Evolutionary conservation across 2,888 invertebrate species (phyloP).

Genomic region (Cosmopolites sordidus): DNA sequence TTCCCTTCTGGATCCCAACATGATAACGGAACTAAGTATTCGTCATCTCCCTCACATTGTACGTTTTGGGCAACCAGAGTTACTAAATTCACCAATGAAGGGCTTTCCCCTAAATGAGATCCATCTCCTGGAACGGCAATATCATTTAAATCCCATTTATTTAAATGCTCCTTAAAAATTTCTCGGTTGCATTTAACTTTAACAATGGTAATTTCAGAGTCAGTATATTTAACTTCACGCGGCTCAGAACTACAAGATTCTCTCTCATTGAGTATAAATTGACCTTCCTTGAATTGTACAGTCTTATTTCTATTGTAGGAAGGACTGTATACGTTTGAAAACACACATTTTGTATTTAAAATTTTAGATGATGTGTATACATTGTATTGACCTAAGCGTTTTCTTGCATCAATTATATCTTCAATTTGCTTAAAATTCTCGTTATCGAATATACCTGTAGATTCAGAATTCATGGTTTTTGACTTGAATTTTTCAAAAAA

Average conservation of each 20-base stretch:
- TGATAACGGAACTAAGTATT: conserved; percentile 54
- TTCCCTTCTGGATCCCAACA: conserved; percentile 53
- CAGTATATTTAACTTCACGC: conserved; percentile 52
- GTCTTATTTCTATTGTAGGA: conserved; percentile 29
- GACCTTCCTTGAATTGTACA: conserved; percentile 34
- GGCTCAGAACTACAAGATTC: conserved; percentile 31
- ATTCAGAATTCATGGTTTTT: too few relatives aligned
- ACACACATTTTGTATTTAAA: conserved; percentile 36
- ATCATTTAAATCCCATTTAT: conserved; percentile 50
- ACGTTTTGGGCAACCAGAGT: conserved; percentile 50
- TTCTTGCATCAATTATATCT: conserved; percentile 45
- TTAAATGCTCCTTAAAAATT: conserved; percentile 42
- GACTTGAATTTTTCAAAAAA: too few relatives aligned
- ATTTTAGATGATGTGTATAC: conserved; percentile 32
- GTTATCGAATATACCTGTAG: too few relatives aligned
- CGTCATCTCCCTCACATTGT: conserved; percentile 42
- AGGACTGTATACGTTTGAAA: conserved; percentile 34
- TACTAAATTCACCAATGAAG: conserved; percentile 57
- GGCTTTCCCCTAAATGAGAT: conserved; percentile 54
- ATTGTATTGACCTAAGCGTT: conserved; percentile 44
- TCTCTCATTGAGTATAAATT: conserved; percentile 35
- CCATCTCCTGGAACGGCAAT: conserved; percentile 55
- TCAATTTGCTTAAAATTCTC: conserved; percentile 42
- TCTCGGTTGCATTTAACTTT: conserved; percentile 49
- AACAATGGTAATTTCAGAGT: conserved; percentile 58